phyloP scores from a whole-genome alignment of 2,113 vertebrate species.

The Theristicus caerulescens region DNA sequence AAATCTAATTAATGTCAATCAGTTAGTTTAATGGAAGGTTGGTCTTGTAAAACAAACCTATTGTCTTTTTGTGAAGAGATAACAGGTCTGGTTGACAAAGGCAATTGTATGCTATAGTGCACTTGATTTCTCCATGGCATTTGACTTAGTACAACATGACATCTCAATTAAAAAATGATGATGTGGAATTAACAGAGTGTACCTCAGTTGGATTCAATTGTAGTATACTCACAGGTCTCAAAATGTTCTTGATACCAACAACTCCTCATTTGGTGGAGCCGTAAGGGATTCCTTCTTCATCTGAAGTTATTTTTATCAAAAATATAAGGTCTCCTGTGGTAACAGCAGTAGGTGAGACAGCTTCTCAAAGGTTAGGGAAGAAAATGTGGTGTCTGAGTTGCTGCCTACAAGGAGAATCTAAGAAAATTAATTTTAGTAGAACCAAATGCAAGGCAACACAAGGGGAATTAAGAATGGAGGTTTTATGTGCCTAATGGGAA shows the following conservation, averaged over 20 bases:
- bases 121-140: slow-evolving; percentile 65
- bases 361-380: not conserved
- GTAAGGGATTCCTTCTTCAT: not conserved
- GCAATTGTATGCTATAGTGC: slow-evolving; percentile 43
- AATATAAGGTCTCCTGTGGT: not conserved
- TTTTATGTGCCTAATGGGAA: not conserved
- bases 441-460: not conserved
- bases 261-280: not conserved
- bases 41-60: slow-evolving; percentile 59
- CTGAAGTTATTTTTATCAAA: not conserved
- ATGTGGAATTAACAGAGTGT: slow-evolving; percentile 31
- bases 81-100: slow-evolving; percentile 61
- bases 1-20: slow-evolving; percentile 63
- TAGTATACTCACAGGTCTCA: not conserved
- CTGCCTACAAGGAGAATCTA: not conserved
- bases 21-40: slow-evolving; percentile 54
- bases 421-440: not conserved
- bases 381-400: not conserved
- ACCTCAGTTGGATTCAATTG: not conserved
- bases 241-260: not conserved
- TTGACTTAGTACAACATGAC: slow-evolving; percentile 50
- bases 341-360: not conserved
- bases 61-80: slow-evolving; percentile 38
- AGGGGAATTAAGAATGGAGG: not conserved
- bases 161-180: slow-evolving; percentile 58